Evolutionary conservation across 2,888 invertebrate genomes (phyloP), one percentile per base, ranked within the genome.

Genomic region (Eupithecia subumbrata): DNA sequence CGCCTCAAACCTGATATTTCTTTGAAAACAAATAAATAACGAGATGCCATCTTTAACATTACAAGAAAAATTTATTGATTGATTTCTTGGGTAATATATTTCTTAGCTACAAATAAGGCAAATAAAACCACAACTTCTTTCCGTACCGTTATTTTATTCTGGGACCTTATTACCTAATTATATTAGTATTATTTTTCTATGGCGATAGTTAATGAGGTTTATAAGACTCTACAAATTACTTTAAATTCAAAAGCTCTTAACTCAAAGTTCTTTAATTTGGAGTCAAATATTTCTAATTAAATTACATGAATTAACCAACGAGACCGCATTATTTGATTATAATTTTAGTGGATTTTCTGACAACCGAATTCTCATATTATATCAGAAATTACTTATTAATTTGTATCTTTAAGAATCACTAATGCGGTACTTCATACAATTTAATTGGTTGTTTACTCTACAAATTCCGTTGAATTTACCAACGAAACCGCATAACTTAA

Each of bases 401-500:
- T 48, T 52, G 52, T 22, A 48, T 11, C 11, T 9, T 52, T n/a
- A n/a, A 1, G 12, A 25, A 60, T 60, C 12, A 22, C 12, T 14
- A 25, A 25, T 60, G 22, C 3, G 3, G 14, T 60, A 25, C 25
- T 60, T 60, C 25, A 25, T 5, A 60, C 5, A 60, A 64, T 34
- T 18, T 34, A 64, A 34, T 34, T 34, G 9, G 3, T 34, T 63
- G 63, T 63, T 63, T 64, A 67, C 12, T 25, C 4, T 40, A 56
- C 56, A 56, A 30, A 40, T 70, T 18, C 22, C 34, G 64, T 64
- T 40, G 0, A 67, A 18, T 67, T 40, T n/a, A 67, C 34, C 18
- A 67, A 40, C 12, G 40, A 67, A 67, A 40, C 67, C 67, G 40
- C 60, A 70, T 11, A 40, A 69, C 52, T 56, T 52, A 40, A 45